Evolutionary conservation across 2,797 vertebrate species (phyloP).

Genomic region (Coendou prehensilis): DNA sequence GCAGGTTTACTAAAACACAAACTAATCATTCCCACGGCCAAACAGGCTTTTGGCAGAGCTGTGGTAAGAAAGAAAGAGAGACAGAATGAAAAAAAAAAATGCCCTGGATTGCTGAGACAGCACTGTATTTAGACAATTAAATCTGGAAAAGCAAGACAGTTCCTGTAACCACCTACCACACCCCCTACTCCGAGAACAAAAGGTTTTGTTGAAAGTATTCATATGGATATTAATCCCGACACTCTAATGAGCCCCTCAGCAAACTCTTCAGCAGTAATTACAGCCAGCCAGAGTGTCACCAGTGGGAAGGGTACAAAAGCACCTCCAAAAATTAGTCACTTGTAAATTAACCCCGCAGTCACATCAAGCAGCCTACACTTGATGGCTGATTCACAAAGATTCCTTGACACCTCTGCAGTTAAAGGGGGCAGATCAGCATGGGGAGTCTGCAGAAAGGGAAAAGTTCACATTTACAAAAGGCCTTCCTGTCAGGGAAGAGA

Average conservation of each 20-base stretch:
- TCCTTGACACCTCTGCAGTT: slow-evolving; percentile 64
- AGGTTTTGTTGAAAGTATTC: slow-evolving; percentile 84
- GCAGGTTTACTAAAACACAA: slow-evolving; percentile 83
- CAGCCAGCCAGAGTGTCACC: slow-evolving; percentile 59
- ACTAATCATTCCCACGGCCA: slow-evolving; percentile 81
- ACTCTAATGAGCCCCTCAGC: slow-evolving; percentile 82
- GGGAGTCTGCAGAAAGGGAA: slow-evolving; percentile 69
- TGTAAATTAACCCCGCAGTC: slow-evolving; percentile 80
- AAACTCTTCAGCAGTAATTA: slow-evolving; percentile 79
- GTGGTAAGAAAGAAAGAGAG: slow-evolving; percentile 16
- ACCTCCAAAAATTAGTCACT: slow-evolving; percentile 81
- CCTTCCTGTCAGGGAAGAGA: background rate
- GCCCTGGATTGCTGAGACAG: slow-evolving; percentile 81
- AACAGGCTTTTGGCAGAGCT: slow-evolving; percentile 84
- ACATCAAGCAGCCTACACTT: slow-evolving; percentile 75
- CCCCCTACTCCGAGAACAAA: slow-evolving; percentile 81
- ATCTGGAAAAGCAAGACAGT: slow-evolving; percentile 83
- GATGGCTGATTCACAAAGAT: slow-evolving; percentile 80
- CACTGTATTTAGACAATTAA: slow-evolving; percentile 85
- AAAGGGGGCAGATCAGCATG: slow-evolving; percentile 66
- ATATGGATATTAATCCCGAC: slow-evolving; percentile 84
- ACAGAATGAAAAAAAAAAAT: slow-evolving; percentile 53
- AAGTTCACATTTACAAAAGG: slow-evolving; percentile 64
- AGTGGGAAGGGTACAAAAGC: slow-evolving; percentile 73
- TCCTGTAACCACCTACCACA: slow-evolving; percentile 81